A percentile compares a stretch with the other conserved stretches of the same genome.
Conservation (phyloP, 2,113 vertebrate genomes). For the Numida meleagris region DNA sequence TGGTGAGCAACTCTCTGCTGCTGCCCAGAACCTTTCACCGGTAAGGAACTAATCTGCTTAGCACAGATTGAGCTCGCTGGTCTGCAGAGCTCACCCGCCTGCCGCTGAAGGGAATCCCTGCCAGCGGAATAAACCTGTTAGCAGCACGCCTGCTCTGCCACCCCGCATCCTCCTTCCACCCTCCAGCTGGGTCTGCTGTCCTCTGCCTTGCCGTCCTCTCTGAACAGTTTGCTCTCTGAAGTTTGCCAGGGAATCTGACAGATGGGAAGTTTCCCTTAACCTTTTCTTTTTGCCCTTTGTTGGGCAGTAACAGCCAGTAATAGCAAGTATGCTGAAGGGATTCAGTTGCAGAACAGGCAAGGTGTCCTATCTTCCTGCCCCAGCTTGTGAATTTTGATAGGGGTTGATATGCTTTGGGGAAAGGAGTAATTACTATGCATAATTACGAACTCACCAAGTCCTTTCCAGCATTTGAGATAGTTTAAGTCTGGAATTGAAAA, state of each 20-base stretch:
- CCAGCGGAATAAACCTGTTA: slow-evolving; percentile 58
- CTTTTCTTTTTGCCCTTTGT: not conserved
- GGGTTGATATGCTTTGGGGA: not conserved
- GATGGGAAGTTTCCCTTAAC: not conserved
- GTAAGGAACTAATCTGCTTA: slow-evolving; percentile 78
- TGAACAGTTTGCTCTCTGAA: not conserved
- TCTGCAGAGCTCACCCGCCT: slow-evolving; percentile 45
- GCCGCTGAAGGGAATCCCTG: slow-evolving; percentile 54
- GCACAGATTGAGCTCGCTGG: slow-evolving; percentile 62
- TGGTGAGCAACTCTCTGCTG: slow-evolving; percentile 65
- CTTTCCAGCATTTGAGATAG: not conserved
- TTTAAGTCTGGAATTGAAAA: not conserved
- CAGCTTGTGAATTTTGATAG: not conserved
- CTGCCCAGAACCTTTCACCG: slow-evolving; percentile 78
- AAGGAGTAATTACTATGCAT: not conserved
- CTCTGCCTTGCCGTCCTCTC: not conserved
- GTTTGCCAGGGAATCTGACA: not conserved
- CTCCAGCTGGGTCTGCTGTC: not conserved
- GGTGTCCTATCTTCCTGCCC: not conserved
- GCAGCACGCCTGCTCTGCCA: not conserved
- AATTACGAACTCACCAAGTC: not conserved
- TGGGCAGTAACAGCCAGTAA: not conserved
- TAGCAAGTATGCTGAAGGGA: not conserved
- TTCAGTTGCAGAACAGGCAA: not conserved
- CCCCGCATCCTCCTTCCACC: not conserved